Percentiles rank a stretch among this genome's conserved stretches.
phyloP scores from a whole-genome alignment of 2,113 vertebrate genomes.

The Sylvia atricapilla region DNA sequence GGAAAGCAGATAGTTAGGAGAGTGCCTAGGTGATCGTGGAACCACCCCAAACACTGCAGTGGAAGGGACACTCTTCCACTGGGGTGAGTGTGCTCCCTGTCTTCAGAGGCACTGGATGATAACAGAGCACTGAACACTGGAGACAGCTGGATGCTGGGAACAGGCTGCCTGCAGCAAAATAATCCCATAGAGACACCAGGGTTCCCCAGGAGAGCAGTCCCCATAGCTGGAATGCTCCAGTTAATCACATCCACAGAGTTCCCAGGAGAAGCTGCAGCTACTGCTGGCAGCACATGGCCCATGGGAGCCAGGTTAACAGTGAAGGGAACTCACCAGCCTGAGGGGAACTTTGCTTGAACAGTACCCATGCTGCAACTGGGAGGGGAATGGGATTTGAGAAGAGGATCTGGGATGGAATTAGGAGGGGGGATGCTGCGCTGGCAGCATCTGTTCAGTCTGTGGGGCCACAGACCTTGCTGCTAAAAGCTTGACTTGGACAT shows the following conservation, averaged over 20 bases:
- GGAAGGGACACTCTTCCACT: background rate
- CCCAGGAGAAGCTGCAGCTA: background rate
- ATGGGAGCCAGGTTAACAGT: background rate
- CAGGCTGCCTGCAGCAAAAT: background rate
- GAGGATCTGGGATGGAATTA: background rate
- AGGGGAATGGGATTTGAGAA: background rate
- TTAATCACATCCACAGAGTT: background rate
- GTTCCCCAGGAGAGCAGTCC: background rate
- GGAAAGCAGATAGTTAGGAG: background rate
- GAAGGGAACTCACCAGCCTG: background rate
- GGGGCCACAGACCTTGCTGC: background rate
- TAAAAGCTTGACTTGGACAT: background rate
- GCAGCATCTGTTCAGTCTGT: background rate
- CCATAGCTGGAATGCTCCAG: background rate
- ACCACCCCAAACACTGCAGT: background rate
- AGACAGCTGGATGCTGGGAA: background rate
- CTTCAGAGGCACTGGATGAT: background rate
- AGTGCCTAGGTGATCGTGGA: background rate
- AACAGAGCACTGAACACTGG: background rate
- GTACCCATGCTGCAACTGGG: background rate
- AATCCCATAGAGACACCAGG: background rate
- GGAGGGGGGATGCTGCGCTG: background rate
- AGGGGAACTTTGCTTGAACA: background rate
- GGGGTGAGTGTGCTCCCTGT: background rate
- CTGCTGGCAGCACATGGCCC: background rate